phyloP scores from a whole-genome alignment of 2,797 vertebrate genomes.

The Tachyglossus aculeatus region DNA sequence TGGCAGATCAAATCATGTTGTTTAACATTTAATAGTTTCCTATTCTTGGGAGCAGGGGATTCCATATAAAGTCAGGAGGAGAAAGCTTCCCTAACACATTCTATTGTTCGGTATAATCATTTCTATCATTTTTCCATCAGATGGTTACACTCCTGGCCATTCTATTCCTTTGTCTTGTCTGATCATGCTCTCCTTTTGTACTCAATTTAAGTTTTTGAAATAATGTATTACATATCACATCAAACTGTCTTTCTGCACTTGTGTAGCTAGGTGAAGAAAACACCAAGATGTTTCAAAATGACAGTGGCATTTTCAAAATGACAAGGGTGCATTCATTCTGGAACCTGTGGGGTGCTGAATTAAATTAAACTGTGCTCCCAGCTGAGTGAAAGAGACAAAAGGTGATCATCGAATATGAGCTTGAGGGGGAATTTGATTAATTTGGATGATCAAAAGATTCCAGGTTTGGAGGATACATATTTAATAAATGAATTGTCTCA shows the following conservation, averaged over 20 bases:
- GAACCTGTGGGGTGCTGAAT: conserved; percentile 2
- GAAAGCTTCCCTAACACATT: not conserved
- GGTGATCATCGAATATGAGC: not conserved
- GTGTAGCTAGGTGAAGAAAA: conserved; percentile 1
- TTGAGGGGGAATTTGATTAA: not conserved
- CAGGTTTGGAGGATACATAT: not conserved
- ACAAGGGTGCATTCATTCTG: not conserved
- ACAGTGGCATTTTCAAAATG: conserved; percentile 31
- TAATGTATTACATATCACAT: not conserved
- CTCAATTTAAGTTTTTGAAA: conserved; percentile 14
- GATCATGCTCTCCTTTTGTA: not conserved
- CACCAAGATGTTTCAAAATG: conserved; percentile 10
- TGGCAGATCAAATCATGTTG: too few species aligned
- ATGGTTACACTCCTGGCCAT: not conserved
- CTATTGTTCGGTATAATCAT: not conserved
- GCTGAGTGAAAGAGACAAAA: not conserved
- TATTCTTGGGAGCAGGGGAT: too few species aligned
- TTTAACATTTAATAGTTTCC: too few species aligned
- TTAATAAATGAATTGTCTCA: not conserved
- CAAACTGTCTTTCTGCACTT: conserved; percentile 11
- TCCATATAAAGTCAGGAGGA: too few species aligned
- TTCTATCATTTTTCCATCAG: not conserved
- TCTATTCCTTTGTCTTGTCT: not conserved
- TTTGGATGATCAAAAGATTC: not conserved
- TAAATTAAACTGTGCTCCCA: conserved; percentile 5